Evolutionary conservation across 23 tunicate genomes (phyloP), one percentile per base, ranked within the genome.

Genomic region (Ascidia mentula): DNA sequence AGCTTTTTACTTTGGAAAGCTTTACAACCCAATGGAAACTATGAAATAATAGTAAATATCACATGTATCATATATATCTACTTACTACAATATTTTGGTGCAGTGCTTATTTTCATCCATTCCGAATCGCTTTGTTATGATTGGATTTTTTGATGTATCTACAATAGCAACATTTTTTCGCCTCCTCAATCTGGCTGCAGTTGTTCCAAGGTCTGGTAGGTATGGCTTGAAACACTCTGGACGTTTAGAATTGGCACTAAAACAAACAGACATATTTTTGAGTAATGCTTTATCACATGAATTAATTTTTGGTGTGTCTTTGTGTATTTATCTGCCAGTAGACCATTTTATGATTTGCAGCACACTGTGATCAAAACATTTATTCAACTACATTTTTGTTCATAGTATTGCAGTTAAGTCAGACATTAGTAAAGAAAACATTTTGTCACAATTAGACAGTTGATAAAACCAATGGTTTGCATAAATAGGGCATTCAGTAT

Each of bases 111-210:
- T 46, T 40, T 77, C 72, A 71, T 83, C 79, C 34, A 77, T 71
- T 8, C 75, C 86, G 38, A 93, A 93, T 35, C 98, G 75, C 28
- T 80, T 39, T 7, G 73, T 60, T 28, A 82, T 88, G 0, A 45
- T 59, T 20, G 92, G 83, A 72, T 80, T 88, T 31, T 82, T 32
- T 30, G 73, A 69, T 18, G 85, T 86, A 39, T 86, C 87, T 32
- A 93, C 34, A 20, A 77, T 79, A 31, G 98, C 98, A 18, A 88
- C 87, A 77, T 93, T 93, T 74, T 93, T 93, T 36, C 98, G 83
- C 60, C 87, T 80, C 31, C 98, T 71, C 40, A 93, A 78, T 30
- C 86, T 81, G 39, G 77, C 80, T 28, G 95, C 98, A 26, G 86
- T 40, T 24, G 92, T 83, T 0, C 85, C 86, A 40, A 93, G 69